These are phyloP conservation scores for Triplophysa siluroides DNA, from an alignment of 2,113 vertebrate genomes.

Conservation along the genomic window DNA sequence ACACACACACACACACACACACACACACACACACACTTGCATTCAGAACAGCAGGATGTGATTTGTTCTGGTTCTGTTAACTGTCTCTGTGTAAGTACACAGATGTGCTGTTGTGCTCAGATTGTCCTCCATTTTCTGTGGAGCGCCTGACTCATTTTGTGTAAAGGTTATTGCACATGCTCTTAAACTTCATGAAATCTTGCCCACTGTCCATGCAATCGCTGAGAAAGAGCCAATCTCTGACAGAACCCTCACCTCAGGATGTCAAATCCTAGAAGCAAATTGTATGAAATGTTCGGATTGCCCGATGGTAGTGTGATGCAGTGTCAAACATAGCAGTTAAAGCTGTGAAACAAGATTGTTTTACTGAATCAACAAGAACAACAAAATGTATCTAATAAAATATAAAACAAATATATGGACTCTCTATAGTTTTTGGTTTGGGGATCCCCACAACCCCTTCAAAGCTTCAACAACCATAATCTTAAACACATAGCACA, in stretches of 20 bases:
- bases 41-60: neutral
- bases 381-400: too few species aligned
- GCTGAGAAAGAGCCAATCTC: slow-evolving; percentile 28
- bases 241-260: slow-evolving; percentile 33
- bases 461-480: too few species aligned
- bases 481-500: too few species aligned
- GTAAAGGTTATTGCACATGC: slow-evolving; percentile 14
- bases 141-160: slow-evolving; percentile 14
- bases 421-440: too few species aligned
- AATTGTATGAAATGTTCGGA: neutral
- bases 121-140: slow-evolving; percentile 47
- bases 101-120: slow-evolving; percentile 31
- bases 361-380: too few species aligned
- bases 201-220: slow-evolving; percentile 28
- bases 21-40: neutral
- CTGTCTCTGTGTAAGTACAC: neutral
- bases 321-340: neutral
- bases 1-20: neutral
- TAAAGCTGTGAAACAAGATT: too few species aligned
- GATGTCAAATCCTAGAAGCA: slow-evolving; percentile 32
- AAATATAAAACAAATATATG: too few species aligned
- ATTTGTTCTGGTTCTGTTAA: slow-evolving; percentile 6
- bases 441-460: too few species aligned
- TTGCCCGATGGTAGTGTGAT: neutral
- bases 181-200: slow-evolving; percentile 27